Evolutionary conservation across 2,888 invertebrate genomes (phyloP), one percentile per base, ranked within the genome.

Genomic region (Drosophila suboccidentalis): DNA sequence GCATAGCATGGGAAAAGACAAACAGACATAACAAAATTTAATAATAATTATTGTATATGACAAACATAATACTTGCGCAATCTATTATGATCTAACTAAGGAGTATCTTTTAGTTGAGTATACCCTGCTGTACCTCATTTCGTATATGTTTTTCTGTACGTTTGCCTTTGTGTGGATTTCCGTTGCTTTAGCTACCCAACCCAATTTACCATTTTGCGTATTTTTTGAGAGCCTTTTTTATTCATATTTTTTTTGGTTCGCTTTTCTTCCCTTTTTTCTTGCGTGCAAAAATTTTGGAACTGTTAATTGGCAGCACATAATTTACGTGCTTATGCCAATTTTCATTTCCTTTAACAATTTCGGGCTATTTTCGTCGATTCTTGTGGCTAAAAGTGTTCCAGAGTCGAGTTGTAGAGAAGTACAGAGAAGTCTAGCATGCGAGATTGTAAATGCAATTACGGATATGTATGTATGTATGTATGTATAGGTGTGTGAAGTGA

Each of bases 231-330:
- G 65, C 63, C 71, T 78, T 77, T 74, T 67, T 64, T 47, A 38
- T 47, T 17, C 36, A 4, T 8, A 8, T 60, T 38, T 61, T 53
- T 54, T 29, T 51, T 13, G 13, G 57, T 58, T 36, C 13, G 39
- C 19, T 44, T 49, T 43, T 60, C 34, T 62, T 41, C 19, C 11
- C 41, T 5, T 39, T 58, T 62, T 49, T 22, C 36, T 83, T 75
- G 89, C 85, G 87, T 82, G 86, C 73, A 64, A 61, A 76, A 72
- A 85, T 71, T 67, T 75, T 71, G 69, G 74, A 72, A 64, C 80
- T 87, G 80, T 89, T 90, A 90, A 89, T 90, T 89, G 89, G 86
- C 90, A 78, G 83, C 76, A 83, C 73, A 90, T 89, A 80, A 85
- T 85, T 87, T 87, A 87, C 86, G 80, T 89, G 82, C 85, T 89